These are phyloP conservation scores for Nasua narica DNA, from an alignment of 2,797 vertebrate species.

Conservation along the genomic window DNA sequence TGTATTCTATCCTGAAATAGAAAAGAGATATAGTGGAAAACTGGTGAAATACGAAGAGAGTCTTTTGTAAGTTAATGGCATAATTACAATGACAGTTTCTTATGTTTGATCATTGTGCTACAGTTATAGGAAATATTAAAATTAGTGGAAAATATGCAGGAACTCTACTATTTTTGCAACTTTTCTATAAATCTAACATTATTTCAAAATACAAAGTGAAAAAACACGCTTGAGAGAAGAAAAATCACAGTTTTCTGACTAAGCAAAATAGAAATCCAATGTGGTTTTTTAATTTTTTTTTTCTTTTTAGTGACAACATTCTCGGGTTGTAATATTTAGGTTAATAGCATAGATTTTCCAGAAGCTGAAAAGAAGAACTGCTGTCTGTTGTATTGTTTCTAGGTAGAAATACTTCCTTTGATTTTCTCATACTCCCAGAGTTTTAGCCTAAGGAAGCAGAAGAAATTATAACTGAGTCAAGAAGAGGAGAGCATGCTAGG, in stretches of 20 bases:
- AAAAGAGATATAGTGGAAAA: neutral
- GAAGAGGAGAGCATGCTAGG: neutral
- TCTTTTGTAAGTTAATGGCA: neutral
- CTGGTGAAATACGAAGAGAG: neutral
- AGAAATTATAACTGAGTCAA: neutral
- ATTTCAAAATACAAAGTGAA: conserved; percentile 27
- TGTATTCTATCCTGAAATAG: neutral
- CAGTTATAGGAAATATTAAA: neutral
- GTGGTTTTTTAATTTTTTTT: neutral
- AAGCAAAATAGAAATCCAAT: neutral
- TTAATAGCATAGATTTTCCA: neutral
- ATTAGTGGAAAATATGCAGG: neutral
- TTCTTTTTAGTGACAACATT: neutral
- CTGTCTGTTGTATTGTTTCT: neutral
- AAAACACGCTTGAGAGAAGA: neutral
- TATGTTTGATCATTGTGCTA: neutral
- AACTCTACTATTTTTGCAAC: neutral
- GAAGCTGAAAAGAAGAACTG: neutral
- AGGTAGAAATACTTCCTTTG: neutral
- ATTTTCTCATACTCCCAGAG: conserved; percentile 19
- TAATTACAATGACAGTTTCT: neutral
- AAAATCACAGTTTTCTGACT: neutral
- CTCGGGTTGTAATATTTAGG: neutral
- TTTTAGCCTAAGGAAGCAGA: neutral
- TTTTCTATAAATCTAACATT: neutral